Conservation (phyloP, 1,140 invertebrate genomes). For the Drosophila takahashii region DNA sequence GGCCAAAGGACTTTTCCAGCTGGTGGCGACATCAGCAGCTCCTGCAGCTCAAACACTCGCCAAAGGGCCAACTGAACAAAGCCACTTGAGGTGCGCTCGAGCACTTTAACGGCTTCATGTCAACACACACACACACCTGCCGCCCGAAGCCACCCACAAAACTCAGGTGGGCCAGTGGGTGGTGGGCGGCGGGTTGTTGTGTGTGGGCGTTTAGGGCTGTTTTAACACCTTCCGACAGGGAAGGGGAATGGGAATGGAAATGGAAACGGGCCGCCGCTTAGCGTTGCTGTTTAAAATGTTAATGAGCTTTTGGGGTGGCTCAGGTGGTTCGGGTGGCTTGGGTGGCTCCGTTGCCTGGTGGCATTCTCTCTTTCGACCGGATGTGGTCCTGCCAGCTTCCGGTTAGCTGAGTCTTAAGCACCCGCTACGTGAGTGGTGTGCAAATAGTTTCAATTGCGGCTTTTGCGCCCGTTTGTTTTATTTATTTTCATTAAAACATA, state of each 20-base stretch:
- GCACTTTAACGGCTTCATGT: slow-evolving; percentile 80
- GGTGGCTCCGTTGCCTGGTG: slow-evolving; percentile 15
- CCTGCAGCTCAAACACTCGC: slow-evolving; percentile 70
- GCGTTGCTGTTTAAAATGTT: slow-evolving; percentile 81
- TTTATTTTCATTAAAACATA: slow-evolving; percentile 84
- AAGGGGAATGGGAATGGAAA: slow-evolving; percentile 20
- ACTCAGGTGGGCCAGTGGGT: slow-evolving; percentile 15
- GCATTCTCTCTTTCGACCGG: slow-evolving; percentile 40
- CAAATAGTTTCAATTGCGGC: slow-evolving; percentile 83
- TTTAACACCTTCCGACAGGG: slow-evolving; percentile 73
- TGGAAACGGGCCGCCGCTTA: slow-evolving; percentile 65
- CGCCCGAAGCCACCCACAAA: slow-evolving; percentile 19
- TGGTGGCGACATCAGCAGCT: slow-evolving; percentile 27
- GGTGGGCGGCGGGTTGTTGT: slow-evolving; percentile 2
- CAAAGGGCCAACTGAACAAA: slow-evolving; percentile 81
- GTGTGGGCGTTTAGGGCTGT: slow-evolving; percentile 70
- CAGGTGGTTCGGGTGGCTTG: slow-evolving; percentile 18
- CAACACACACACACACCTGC: slow-evolving; percentile 57
- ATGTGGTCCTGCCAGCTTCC: slow-evolving; percentile 78
- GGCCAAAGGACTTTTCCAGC: slow-evolving; percentile 4
- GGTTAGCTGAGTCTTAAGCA: slow-evolving; percentile 77
- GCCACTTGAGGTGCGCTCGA: slow-evolving; percentile 82
- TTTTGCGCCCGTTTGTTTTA: slow-evolving; percentile 79
- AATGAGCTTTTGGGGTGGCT: slow-evolving; percentile 78
- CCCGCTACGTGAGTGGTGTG: slow-evolving; percentile 79